These are phyloP conservation scores for Euleptes europaea DNA, from an alignment of 2,113 vertebrate species.

Conservation along the genomic window DNA sequence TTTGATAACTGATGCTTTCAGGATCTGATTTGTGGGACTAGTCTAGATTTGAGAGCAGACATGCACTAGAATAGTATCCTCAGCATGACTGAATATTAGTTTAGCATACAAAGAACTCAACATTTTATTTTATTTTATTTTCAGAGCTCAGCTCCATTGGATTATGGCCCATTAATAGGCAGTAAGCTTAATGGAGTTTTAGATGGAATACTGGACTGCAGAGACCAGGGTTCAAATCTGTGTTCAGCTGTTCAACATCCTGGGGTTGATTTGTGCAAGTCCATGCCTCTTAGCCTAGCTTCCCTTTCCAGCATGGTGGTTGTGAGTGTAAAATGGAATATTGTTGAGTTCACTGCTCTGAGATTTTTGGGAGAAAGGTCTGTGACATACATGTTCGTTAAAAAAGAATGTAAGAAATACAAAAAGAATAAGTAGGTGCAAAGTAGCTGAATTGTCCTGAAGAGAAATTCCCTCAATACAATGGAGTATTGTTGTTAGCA, in stretches of 20 bases:
- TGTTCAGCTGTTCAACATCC: no score
- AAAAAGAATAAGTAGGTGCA: neutral
- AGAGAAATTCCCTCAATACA: fast-evolving
- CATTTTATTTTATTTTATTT: no score
- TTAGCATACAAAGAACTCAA: no score
- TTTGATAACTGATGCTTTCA: no score
- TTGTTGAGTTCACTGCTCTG: neutral
- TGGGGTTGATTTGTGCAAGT: no score
- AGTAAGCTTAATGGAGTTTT: neutral
- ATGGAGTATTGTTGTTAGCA: neutral
- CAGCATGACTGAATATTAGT: no score
- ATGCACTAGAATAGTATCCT: no score
- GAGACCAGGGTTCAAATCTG: neutral
- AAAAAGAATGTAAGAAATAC: neutral
- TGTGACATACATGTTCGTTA: neutral
- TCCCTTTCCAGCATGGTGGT: neutral
- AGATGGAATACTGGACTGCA: neutral
- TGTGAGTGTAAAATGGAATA: neutral
- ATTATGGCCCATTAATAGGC: no score
- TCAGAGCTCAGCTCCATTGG: no score
- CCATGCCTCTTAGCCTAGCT: neutral
- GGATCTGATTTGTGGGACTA: no score
- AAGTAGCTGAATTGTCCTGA: neutral
- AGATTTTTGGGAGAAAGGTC: neutral
- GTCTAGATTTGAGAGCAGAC: no score